Base-by-base conservation (phyloP, 2,888 invertebrate genomes). In the Cephalotes varians region DNA sequence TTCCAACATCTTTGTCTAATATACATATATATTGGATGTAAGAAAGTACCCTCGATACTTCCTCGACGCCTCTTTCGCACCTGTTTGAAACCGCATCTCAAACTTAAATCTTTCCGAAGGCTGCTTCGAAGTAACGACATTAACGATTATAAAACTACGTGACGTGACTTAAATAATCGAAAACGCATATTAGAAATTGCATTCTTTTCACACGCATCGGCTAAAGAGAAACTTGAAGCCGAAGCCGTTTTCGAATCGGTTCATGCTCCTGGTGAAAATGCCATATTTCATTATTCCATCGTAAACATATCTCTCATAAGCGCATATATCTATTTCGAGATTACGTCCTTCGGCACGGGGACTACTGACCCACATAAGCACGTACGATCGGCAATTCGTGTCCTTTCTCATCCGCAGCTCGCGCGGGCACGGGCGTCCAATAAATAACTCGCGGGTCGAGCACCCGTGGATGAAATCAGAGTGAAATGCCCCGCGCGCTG, bases 391-490 rank as follows among this genome's bases (percentile, higher is more conserved):
- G 9, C 10, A 10, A 65, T 37, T 40, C 51, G 25, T 37, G 73
- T 73, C 15, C 28, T 28, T 47, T 7, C 44, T 65, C 64, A 18
- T 65, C 44, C 25, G 9, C 18, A 25, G 21, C 21, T 37, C 18
- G 62, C 7, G 62, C 34, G 31, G 58, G 21, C 64, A 65, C 44
- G 64, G 28, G 9, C 25, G 18, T 47, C 77, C 71, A 25, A 79
- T 71, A 56, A 79, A 71, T 79, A 79, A 79, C 56, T 51, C 44
- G 71, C 10, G 28, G 69, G 54, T 40, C 54, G 34, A 69, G 40
- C 65, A 60, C 44, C 21, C 76, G 69, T 40, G 71, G 56, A 79
- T 71, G 77, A 79, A 79, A 79, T 56, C 77, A 44, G 77, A 77
- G 77, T 77, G 77, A 77, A 77, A 77, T 71, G 56, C 51, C 28